Conservation (phyloP, 2,888 invertebrate species). For the Lepidocyrtoides sp. region DNA sequence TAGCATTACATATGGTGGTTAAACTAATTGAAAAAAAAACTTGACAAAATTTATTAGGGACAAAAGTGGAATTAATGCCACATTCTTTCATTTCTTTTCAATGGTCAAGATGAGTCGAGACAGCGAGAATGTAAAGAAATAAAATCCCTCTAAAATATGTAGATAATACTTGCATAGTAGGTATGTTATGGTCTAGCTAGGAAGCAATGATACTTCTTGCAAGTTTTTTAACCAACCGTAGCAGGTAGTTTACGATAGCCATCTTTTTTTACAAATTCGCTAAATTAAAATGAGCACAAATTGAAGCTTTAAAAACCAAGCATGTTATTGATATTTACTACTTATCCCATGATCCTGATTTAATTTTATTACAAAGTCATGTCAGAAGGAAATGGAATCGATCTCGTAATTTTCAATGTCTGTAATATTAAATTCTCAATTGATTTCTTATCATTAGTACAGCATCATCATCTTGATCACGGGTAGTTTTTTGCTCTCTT, state of each 20-base stretch:
- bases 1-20: slow-evolving; percentile 7
- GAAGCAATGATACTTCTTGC: neutral
- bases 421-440: neutral
- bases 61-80: slow-evolving; percentile 75
- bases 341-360: slow-evolving; percentile 44
- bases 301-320: too few species aligned
- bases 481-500: too few species aligned
- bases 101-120: neutral
- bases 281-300: neutral
- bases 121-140: neutral
- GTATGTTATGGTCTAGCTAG: too few species aligned
- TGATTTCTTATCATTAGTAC: neutral
- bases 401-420: slow-evolving; percentile 6
- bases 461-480: neutral
- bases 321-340: neutral
- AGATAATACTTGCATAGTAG: neutral
- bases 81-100: slow-evolving; percentile 61
- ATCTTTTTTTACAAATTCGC: neutral
- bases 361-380: slow-evolving; percentile 71
- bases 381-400: slow-evolving; percentile 42
- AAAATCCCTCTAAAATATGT: neutral
- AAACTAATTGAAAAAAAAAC: slow-evolving; percentile 70
- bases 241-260: neutral
- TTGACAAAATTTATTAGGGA: slow-evolving; percentile 75
- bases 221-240: neutral